phyloP scores from a whole-genome alignment of 92 coral and sea anemone genomes.

The Parazoanthus darwini region DNA sequence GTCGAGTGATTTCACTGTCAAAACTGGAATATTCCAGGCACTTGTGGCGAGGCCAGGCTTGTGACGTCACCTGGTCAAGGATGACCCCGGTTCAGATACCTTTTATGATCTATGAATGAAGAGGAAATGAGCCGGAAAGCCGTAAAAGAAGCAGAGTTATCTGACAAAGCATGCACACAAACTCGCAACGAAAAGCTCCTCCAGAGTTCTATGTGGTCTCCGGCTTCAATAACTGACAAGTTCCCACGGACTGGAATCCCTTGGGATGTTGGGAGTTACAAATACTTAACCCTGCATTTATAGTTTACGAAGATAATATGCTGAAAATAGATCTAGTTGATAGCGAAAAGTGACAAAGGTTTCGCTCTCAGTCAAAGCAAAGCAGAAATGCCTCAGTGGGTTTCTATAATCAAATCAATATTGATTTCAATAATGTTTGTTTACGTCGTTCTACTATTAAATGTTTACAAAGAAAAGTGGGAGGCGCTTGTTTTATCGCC shows the following conservation, averaged over 20 bases:
- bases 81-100: neutral
- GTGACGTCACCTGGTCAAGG: too few relatives aligned
- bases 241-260: neutral
- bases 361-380: neutral
- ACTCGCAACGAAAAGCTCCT: neutral
- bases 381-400: neutral
- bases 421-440: too few relatives aligned
- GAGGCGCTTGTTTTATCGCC: neutral
- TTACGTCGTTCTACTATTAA: neutral
- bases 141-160: neutral
- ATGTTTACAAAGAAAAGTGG: neutral
- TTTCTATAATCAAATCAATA: neutral
- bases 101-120: neutral
- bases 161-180: neutral
- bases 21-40: neutral
- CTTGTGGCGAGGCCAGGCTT: neutral
- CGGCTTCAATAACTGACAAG: neutral
- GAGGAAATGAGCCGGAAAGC: neutral
- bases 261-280: neutral
- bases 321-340: too few relatives aligned
- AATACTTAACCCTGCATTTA: neutral
- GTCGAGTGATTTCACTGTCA: neutral
- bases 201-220: neutral
- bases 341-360: neutral
- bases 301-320: neutral